Evolutionary conservation across 1,140 invertebrate species (phyloP).

Genomic region (Mycetomoellerius zeteki): DNA sequence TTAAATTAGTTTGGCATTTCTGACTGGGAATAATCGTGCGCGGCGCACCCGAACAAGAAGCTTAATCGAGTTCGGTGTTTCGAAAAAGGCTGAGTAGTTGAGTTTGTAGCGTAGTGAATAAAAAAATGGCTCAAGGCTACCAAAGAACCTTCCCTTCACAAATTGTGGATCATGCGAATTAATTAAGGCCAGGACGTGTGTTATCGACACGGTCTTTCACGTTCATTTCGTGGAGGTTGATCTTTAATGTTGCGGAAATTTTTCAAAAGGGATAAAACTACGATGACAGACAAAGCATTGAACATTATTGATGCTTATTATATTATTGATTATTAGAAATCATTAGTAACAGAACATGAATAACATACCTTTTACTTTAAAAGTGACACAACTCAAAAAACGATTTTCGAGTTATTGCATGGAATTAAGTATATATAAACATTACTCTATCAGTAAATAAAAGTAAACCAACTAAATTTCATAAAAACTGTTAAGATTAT

Average conservation of each 20-base stretch:
- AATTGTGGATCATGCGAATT: constrained; percentile 49
- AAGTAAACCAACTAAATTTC: too few relatives aligned
- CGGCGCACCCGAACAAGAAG: constrained; percentile 29
- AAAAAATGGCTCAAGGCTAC: constrained; percentile 61
- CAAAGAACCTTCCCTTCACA: constrained; percentile 23
- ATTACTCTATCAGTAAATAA: too few relatives aligned
- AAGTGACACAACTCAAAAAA: too few relatives aligned
- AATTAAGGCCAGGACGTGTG: constrained; percentile 57
- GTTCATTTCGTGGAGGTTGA: constrained; percentile 38
- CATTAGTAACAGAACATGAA: constrained; percentile 50
- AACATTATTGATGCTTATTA: constrained; percentile 24
- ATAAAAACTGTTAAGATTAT: too few relatives aligned
- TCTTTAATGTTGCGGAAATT: constrained; percentile 51
- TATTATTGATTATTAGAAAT: background rate
- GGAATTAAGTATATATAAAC: too few relatives aligned
- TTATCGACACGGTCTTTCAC: constrained; percentile 64
- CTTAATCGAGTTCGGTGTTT: constrained; percentile 70
- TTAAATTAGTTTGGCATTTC: constrained; percentile 75
- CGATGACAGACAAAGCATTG: constrained; percentile 14
- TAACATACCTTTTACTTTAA: too few relatives aligned
- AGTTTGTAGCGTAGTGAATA: constrained; percentile 5
- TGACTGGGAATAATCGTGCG: constrained; percentile 26
- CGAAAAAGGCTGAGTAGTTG: constrained; percentile 24
- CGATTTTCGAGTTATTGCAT: too few relatives aligned
- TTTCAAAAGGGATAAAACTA: constrained; percentile 45